These are phyloP conservation scores for Myotis yumanensis DNA, from an alignment of 2,113 vertebrate species.

Conservation along the genomic window DNA sequence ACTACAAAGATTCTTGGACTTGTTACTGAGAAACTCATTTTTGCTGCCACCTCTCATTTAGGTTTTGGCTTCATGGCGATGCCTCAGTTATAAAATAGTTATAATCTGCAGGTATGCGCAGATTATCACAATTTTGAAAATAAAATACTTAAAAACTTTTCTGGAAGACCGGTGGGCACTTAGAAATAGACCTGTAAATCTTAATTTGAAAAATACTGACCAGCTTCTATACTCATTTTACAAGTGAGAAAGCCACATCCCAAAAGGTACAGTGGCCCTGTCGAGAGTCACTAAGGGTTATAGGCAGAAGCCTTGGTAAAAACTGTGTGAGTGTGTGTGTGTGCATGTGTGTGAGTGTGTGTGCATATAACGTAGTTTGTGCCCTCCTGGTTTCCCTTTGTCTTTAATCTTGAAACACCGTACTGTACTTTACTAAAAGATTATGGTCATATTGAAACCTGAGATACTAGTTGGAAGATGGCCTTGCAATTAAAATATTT, in stretches of 20 bases:
- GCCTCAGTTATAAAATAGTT: neutral
- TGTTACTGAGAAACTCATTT: neutral
- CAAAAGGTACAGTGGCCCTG: neutral
- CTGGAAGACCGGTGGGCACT: neutral
- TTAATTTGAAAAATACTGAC: neutral
- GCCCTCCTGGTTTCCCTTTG: neutral
- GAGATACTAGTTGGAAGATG: neutral
- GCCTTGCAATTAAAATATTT: neutral
- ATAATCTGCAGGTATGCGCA: neutral
- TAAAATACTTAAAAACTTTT: neutral
- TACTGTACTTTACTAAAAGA: neutral
- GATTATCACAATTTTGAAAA: neutral
- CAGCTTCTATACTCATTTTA: neutral
- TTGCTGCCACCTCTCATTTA: neutral
- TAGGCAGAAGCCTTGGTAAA: neutral
- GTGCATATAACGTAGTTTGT: neutral
- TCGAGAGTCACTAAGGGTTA: neutral
- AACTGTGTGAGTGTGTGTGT: neutral
- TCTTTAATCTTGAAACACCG: neutral
- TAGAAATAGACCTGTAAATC: neutral
- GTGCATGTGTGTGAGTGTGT: neutral
- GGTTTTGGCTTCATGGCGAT: neutral
- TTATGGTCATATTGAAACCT: neutral
- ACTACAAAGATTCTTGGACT: neutral
- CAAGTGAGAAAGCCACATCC: neutral